Percentiles rank a stretch among this genome's conserved stretches.
phyloP scores from a whole-genome alignment of 2,888 invertebrate species.

The Andrena marginata region DNA sequence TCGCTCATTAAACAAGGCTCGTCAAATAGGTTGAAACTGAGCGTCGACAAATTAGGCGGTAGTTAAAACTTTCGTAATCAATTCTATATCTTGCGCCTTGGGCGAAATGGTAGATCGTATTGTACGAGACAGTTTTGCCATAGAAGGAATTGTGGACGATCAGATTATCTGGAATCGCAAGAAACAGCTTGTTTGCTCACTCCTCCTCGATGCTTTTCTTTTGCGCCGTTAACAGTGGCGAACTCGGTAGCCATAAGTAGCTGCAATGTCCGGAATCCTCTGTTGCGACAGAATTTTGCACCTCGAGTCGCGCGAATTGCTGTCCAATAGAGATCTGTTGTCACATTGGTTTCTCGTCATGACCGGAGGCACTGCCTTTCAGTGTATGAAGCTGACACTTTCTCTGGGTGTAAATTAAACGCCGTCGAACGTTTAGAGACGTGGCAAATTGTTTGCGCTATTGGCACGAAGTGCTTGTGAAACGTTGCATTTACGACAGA shows the following conservation, averaged over 20 bases:
- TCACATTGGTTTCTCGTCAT: constrained; percentile 55
- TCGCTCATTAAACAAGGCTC: constrained; percentile 22
- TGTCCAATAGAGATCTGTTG: constrained; percentile 56
- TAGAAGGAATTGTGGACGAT: too few relatives aligned
- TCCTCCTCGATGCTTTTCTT: background rate
- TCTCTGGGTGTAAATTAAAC: constrained; percentile 71
- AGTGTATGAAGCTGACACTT: constrained; percentile 62
- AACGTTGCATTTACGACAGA: background rate
- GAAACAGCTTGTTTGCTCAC: background rate
- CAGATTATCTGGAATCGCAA: background rate
- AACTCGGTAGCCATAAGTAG: background rate
- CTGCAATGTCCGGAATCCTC: background rate
- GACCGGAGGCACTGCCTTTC: constrained; percentile 36
- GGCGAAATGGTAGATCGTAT: background rate
- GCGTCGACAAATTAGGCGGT: background rate
- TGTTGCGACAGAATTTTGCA: constrained; percentile 56
- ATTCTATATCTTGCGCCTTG: background rate
- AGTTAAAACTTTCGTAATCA: background rate
- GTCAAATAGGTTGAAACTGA: background rate
- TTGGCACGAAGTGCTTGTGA: background rate
- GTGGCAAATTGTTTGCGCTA: constrained; percentile 49
- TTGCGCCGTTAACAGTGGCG: background rate
- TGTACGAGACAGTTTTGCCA: too few relatives aligned
- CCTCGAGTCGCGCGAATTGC: constrained; percentile 42
- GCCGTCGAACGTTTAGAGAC: constrained; percentile 45